These are phyloP conservation scores for Uropetala carovei DNA, from an alignment of 2,888 invertebrate genomes.

Conservation along the genomic window DNA sequence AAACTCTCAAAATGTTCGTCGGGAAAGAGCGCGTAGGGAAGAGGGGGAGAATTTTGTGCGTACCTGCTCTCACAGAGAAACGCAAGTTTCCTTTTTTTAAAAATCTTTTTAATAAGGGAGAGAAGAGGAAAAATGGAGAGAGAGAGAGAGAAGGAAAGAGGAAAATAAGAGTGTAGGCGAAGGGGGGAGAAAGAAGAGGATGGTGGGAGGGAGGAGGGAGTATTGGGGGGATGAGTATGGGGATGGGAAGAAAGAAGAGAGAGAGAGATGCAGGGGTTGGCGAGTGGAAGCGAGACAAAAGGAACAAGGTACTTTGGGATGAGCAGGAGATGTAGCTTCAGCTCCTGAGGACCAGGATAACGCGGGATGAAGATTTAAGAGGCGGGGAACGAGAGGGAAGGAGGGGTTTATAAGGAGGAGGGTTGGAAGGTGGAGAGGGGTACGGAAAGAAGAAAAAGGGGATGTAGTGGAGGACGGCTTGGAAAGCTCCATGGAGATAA, in stretches of 20 bases:
- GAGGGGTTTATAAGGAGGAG: neutral
- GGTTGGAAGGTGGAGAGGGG: neutral
- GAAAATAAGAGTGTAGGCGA: neutral
- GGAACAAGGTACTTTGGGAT: constrained; percentile 34
- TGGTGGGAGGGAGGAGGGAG: neutral
- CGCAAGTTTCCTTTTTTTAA: neutral
- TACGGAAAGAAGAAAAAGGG: neutral
- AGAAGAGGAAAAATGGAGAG: neutral
- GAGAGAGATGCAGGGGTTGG: neutral
- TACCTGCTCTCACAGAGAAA: neutral
- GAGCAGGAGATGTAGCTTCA: constrained; percentile 34
- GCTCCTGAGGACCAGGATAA: constrained; percentile 26
- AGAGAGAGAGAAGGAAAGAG: neutral
- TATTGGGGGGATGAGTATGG: too few relatives aligned
- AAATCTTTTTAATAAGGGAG: neutral
- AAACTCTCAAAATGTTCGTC: neutral
- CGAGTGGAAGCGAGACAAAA: neutral
- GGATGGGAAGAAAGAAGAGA: too few relatives aligned
- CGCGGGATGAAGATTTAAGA: constrained; percentile 35
- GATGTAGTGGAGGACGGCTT: neutral
- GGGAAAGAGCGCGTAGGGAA: neutral
- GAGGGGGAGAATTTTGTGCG: neutral
- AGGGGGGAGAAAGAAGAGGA: neutral
- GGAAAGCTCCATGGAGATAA: constrained; percentile 44
- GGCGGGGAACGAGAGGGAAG: neutral